Conservation (phyloP, 1,140 invertebrate genomes). For the Myzus persicae region DNA sequence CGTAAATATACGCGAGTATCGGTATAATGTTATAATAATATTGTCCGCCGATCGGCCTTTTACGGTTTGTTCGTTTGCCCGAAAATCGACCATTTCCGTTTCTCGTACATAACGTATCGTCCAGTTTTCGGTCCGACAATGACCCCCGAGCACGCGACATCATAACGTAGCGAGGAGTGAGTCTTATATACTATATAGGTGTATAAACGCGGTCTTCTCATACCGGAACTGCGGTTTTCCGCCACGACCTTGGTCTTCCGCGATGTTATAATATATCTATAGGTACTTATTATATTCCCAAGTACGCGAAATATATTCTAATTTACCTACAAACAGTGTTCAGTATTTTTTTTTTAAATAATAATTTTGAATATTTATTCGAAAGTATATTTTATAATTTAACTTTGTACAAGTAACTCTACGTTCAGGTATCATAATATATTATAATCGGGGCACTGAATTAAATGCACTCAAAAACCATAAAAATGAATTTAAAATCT, state of each 20-base stretch:
- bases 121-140: background rate
- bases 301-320: background rate
- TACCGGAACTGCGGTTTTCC: constrained; percentile 28
- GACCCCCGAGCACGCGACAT: background rate
- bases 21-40: background rate
- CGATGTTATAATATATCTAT: background rate
- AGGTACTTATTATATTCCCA: background rate
- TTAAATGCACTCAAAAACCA: background rate
- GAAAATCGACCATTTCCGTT: constrained; percentile 33
- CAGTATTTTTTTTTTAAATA: background rate
- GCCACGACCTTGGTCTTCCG: constrained; percentile 31
- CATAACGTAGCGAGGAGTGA: background rate
- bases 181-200: background rate
- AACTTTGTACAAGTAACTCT: background rate
- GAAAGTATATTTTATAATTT: background rate
- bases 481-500: too few species aligned
- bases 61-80: background rate
- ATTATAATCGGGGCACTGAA: background rate
- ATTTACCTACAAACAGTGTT: background rate
- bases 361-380: background rate
- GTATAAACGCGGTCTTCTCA: background rate
- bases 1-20: background rate
- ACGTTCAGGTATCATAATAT: background rate
- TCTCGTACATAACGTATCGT: background rate
- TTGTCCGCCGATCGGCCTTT: background rate